These are phyloP conservation scores for Prolemur simus DNA, from an alignment of 2,113 vertebrate genomes.

Conservation along the genomic window DNA sequence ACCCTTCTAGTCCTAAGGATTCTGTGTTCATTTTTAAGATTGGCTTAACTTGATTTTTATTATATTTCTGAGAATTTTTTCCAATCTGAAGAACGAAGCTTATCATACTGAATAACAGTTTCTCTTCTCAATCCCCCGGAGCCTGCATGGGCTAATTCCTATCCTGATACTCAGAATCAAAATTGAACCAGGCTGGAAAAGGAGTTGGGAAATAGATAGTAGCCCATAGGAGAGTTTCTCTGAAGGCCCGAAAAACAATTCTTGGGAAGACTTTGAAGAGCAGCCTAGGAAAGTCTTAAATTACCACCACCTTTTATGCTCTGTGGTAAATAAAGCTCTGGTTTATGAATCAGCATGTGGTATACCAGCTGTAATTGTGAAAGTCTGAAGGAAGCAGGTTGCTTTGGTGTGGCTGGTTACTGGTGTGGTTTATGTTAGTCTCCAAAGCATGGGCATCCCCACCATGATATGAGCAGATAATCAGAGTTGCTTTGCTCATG, in stretches of 20 bases:
- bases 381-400: neutral
- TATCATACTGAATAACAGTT: neutral
- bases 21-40: slow-evolving; percentile 7
- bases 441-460: neutral
- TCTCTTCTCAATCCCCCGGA: neutral
- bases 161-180: neutral
- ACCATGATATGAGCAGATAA: neutral
- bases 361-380: slow-evolving; percentile 62
- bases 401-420: neutral
- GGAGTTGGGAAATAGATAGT: slow-evolving; percentile 40
- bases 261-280: slow-evolving; percentile 44
- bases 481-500: neutral
- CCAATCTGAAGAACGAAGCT: slow-evolving; percentile 12
- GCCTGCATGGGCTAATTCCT: neutral
- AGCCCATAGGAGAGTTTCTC: slow-evolving; percentile 55
- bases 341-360: slow-evolving; percentile 47
- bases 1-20: neutral
- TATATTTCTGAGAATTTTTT: slow-evolving; percentile 54
- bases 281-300: slow-evolving; percentile 60
- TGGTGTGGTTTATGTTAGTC: neutral
- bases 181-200: neutral
- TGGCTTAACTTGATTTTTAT: slow-evolving; percentile 35
- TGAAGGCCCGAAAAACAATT: slow-evolving; percentile 58
- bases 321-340: slow-evolving; percentile 64
- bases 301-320: neutral